A percentile compares a stretch with the other conserved stretches of the same genome.
Evolutionary conservation across 1,140 invertebrate genomes (phyloP).

Genomic region (Trachelipus rathkii): DNA sequence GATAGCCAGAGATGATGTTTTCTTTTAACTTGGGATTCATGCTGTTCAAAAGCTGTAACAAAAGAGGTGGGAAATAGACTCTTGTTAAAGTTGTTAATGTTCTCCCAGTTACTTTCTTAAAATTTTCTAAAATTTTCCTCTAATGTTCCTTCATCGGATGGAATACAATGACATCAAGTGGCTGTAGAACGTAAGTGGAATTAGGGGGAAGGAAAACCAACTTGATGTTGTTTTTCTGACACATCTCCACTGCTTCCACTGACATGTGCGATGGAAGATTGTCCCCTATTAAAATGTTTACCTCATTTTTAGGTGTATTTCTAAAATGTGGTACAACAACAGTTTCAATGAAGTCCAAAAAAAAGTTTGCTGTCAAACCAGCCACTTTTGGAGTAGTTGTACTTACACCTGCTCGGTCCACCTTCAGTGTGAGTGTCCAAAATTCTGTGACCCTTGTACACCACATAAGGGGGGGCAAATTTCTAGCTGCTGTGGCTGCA

Average conservation of each 20-base stretch:
- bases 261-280: conserved; percentile 2
- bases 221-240: neutral
- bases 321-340: neutral
- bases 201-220: neutral
- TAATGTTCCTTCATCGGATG: neutral
- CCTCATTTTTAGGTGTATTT: neutral
- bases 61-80: neutral
- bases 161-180: neutral
- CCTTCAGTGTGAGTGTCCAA: neutral
- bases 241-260: neutral
- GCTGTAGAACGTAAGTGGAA: neutral
- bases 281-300: neutral
- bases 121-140: neutral
- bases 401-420: neutral
- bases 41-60: neutral
- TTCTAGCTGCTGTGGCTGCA: neutral
- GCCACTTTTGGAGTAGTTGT: neutral
- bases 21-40: neutral
- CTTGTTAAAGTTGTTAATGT: neutral
- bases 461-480: neutral
- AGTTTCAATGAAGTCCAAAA: neutral
- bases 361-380: neutral
- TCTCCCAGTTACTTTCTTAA: neutral
- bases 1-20: neutral
- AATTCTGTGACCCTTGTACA: neutral